Percentiles rank a stretch among this genome's conserved stretches.
Evolutionary conservation across 2,113 vertebrate species (phyloP).

Genomic region (Lampris incognitus): DNA sequence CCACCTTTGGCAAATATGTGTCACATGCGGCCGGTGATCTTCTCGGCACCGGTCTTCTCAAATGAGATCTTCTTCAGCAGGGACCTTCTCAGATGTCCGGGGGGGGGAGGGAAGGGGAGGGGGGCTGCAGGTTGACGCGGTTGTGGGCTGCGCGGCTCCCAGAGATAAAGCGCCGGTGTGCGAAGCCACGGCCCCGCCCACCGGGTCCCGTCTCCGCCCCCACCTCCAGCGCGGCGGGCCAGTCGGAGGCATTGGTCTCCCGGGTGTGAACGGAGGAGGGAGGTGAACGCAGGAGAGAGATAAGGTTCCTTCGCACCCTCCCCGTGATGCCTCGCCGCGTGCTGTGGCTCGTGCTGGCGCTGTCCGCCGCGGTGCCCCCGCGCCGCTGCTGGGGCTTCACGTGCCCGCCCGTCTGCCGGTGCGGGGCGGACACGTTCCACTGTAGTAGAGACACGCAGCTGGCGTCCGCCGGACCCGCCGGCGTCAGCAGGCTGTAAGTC

Average conservation of each 20-base stretch:
- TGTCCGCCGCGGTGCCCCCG: constrained; percentile 58
- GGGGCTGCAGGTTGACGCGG: too few species aligned
- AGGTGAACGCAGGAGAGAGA: not conserved
- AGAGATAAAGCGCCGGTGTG: too few species aligned
- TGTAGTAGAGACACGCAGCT: constrained; percentile 78
- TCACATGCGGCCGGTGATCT: too few species aligned
- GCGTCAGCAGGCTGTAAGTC: constrained; percentile 74
- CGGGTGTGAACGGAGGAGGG: not conserved
- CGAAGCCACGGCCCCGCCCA: too few species aligned
- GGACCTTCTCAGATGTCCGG: too few species aligned
- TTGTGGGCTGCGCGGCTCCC: too few species aligned
- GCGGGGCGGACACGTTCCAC: constrained; percentile 62
- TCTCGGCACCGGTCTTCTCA: too few species aligned
- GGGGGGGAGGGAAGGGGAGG: too few species aligned
- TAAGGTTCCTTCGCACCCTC: not conserved
- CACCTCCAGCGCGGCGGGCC: not conserved
- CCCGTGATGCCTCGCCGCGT: constrained; percentile 53
- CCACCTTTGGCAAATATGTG: too few species aligned
- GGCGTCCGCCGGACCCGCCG: constrained; percentile 28
- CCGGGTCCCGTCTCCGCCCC: too few species aligned
- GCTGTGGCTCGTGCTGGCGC: constrained; percentile 59
- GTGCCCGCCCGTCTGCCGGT: constrained; percentile 79
- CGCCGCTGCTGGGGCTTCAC: constrained; percentile 53
- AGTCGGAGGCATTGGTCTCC: too few species aligned
- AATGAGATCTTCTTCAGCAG: too few species aligned